These are phyloP conservation scores for Cynocephalus volans DNA, from an alignment of 2,113 vertebrate species.

Conservation along the genomic window DNA sequence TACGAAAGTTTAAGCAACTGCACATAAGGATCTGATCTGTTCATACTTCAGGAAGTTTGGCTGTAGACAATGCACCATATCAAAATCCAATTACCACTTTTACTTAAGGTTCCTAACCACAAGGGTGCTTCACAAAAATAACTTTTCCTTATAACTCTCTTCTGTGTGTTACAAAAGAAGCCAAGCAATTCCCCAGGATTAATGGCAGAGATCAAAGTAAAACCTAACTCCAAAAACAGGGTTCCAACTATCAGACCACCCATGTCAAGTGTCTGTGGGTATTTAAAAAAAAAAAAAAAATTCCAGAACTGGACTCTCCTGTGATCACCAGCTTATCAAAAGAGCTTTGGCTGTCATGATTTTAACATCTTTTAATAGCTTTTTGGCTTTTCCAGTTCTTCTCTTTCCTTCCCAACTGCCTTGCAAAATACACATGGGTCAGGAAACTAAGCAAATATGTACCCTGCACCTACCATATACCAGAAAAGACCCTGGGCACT, in stretches of 20 bases:
- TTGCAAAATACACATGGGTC: not conserved
- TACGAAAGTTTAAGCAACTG: not conserved
- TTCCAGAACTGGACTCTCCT: slow-evolving; percentile 13
- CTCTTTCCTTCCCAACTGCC: not conserved
- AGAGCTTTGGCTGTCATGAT: not conserved
- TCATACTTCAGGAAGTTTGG: slow-evolving; percentile 67
- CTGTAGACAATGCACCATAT: slow-evolving; percentile 74
- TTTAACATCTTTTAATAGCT: slow-evolving; percentile 48
- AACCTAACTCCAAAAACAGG: slow-evolving; percentile 40
- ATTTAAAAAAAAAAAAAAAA: not conserved
- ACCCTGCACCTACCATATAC: not conserved
- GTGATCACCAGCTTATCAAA: slow-evolving; percentile 6
- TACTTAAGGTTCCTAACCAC: slow-evolving; percentile 69
- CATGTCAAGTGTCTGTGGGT: slow-evolving; percentile 44
- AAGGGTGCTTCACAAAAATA: slow-evolving; percentile 72
- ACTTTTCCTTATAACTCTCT: slow-evolving; percentile 67
- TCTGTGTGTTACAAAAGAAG: slow-evolving; percentile 59
- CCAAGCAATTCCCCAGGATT: slow-evolving; percentile 64
- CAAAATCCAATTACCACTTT: slow-evolving; percentile 81
- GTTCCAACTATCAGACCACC: slow-evolving; percentile 67
- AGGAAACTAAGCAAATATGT: not conserved
- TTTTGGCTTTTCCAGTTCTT: slow-evolving; percentile 21
- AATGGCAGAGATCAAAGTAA: slow-evolving; percentile 73
- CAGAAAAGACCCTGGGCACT: not conserved
- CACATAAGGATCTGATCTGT: slow-evolving; percentile 58